These are phyloP conservation scores for Centrocercus urophasianus DNA, from an alignment of 2,113 vertebrate genomes.

Conservation along the genomic window DNA sequence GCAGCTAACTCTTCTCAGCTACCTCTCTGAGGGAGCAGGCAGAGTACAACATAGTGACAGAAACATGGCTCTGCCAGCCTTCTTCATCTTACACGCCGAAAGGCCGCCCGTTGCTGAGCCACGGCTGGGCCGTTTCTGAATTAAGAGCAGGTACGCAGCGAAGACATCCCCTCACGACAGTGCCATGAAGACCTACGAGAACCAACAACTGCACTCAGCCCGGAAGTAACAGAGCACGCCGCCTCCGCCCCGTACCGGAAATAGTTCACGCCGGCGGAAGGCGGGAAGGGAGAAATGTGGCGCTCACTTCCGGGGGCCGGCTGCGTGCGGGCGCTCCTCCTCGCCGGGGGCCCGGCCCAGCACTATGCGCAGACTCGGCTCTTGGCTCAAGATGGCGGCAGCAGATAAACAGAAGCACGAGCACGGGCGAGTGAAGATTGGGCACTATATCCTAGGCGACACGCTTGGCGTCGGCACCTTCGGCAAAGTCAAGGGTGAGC, in stretches of 20 bases:
- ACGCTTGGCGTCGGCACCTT: slow-evolving; percentile 97
- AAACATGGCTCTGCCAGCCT: rapidly evolving
- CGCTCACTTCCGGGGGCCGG: neutral
- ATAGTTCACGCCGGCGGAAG: neutral
- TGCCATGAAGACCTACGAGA: neutral
- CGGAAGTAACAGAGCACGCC: too few relatives aligned
- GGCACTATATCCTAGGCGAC: slow-evolving; percentile 94
- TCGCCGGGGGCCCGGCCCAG: neutral
- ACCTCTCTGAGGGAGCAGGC: rapidly evolving
- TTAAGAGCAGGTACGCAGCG: rapidly evolving
- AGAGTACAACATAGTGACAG: neutral
- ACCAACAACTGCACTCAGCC: too few relatives aligned
- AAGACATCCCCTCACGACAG: rapidly evolving
- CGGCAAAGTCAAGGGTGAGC: slow-evolving; percentile 95
- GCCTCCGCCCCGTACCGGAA: too few relatives aligned
- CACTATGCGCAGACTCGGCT: slow-evolving; percentile 81
- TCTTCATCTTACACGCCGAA: rapidly evolving
- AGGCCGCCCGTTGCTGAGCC: too few relatives aligned
- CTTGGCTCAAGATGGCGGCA: slow-evolving; percentile 94
- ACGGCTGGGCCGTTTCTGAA: rapidly evolving
- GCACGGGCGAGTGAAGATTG: slow-evolving; percentile 96
- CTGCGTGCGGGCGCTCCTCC: neutral
- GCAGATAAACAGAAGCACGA: slow-evolving; percentile 96
- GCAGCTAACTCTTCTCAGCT: neutral
- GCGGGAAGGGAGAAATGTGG: rapidly evolving